Evolutionary conservation across 2,113 vertebrate genomes (phyloP).

Genomic region (Anguilla japonica): DNA sequence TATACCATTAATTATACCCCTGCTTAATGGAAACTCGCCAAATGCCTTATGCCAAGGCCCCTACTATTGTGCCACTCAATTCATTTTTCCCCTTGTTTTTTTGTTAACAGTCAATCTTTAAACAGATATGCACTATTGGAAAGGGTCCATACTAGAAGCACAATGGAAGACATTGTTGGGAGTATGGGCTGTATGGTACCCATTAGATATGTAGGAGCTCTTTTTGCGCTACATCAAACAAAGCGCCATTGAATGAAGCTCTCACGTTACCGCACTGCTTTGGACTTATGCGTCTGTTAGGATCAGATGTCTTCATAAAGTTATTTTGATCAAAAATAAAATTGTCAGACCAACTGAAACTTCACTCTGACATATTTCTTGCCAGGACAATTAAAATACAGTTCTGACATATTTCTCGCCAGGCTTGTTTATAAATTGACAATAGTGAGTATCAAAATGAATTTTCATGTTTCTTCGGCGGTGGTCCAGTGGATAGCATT

Average conservation of each 20-base stretch:
- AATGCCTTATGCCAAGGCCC: conserved; percentile 1
- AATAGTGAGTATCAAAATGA: no score
- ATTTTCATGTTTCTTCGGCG: no score
- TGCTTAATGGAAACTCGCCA: conserved; percentile 26
- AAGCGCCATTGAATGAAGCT: neutral
- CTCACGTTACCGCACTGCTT: neutral
- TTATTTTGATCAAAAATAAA: neutral
- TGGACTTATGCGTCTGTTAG: neutral
- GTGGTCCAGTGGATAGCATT: no score
- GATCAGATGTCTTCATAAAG: neutral
- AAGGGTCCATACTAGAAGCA: conserved; percentile 21
- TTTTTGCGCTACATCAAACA: neutral
- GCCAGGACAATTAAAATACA: neutral
- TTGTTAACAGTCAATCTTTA: neutral
- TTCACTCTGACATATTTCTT: neutral
- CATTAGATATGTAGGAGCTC: neutral
- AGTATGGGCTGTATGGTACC: neutral
- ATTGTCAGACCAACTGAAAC: neutral
- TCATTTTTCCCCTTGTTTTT: conserved; percentile 26
- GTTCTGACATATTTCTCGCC: no score
- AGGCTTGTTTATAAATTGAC: no score
- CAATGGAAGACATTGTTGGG: neutral
- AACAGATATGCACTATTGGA: conserved; percentile 20
- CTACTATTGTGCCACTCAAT: conserved; percentile 10
- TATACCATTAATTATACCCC: conserved; percentile 32